Evolutionary conservation across 2,797 vertebrate species (phyloP).

Genomic region (Squalus acanthias): DNA sequence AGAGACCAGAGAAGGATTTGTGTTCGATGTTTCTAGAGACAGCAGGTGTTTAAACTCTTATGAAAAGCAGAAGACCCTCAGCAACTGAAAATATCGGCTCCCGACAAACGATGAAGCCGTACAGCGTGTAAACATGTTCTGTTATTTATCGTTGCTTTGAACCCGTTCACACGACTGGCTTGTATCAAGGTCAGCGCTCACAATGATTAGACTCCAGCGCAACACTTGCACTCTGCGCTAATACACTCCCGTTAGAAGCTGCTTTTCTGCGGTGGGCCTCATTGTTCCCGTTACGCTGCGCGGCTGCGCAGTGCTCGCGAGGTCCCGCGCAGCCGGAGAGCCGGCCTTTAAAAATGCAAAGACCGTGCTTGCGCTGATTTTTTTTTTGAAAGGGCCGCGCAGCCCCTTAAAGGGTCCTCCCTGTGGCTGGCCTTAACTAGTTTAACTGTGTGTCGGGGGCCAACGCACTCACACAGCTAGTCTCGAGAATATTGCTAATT

Average conservation of each 20-base stretch:
- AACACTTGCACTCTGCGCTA: not conserved
- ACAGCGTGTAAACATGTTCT: not conserved
- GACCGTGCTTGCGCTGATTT: no score
- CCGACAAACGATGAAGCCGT: not conserved
- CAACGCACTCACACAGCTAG: no score
- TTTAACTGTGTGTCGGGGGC: no score
- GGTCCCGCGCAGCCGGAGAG: no score
- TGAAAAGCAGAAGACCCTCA: not conserved
- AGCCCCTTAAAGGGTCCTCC: not conserved
- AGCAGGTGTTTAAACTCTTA: not conserved
- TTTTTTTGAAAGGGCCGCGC: no score
- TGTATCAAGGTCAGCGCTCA: not conserved
- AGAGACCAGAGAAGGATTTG: not conserved
- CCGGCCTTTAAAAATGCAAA: no score
- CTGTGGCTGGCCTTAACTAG: no score
- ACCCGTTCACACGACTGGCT: not conserved
- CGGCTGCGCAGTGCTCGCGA: no score
- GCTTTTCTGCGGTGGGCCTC: no score
- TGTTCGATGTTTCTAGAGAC: no score
- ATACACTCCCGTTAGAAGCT: not conserved
- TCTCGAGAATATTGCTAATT: no score
- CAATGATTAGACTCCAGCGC: not conserved
- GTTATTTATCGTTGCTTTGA: not conserved
- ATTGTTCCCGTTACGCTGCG: no score
- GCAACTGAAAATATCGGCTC: not conserved